Conservation (phyloP, 2,888 invertebrate species). For the Diaprepes abbreviatus region DNA sequence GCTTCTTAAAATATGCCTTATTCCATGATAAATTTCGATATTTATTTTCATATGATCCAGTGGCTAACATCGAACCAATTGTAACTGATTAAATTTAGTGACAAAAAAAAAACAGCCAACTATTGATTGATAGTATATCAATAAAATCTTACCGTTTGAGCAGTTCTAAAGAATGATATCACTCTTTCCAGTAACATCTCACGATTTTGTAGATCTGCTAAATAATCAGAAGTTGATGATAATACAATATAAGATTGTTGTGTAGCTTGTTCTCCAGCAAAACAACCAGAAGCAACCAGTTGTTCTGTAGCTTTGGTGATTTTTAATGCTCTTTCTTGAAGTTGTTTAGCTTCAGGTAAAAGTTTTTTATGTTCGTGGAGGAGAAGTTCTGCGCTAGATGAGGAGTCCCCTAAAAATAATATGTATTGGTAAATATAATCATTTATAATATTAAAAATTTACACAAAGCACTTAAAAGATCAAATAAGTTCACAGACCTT, state of each 20-base stretch:
- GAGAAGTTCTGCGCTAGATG: slow-evolving; percentile 76
- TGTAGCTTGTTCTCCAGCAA: slow-evolving; percentile 78
- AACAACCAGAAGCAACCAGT: slow-evolving; percentile 78
- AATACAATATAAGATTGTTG: slow-evolving; percentile 77
- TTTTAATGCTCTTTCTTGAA: slow-evolving; percentile 82
- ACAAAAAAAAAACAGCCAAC: no score
- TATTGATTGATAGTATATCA: no score
- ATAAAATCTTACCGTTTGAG: slow-evolving; percentile 72
- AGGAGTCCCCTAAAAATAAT: slow-evolving; percentile 75
- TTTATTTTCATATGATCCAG: no score
- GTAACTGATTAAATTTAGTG: no score
- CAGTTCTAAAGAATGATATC: slow-evolving; percentile 79
- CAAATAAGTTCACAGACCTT: no score
- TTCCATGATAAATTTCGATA: no score
- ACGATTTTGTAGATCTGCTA: slow-evolving; percentile 79
- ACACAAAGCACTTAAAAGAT: no score
- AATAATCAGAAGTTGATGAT: slow-evolving; percentile 77
- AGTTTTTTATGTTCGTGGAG: slow-evolving; percentile 79
- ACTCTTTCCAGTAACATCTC: slow-evolving; percentile 77
- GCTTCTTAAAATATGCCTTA: no score
- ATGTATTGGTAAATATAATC: no score
- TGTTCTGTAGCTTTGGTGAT: slow-evolving; percentile 85
- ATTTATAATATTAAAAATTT: no score
- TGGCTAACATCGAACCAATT: no score
- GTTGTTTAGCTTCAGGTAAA: slow-evolving; percentile 78